Evolutionary conservation across 2,888 invertebrate species (phyloP).

Genomic region (Hololepta plana): DNA sequence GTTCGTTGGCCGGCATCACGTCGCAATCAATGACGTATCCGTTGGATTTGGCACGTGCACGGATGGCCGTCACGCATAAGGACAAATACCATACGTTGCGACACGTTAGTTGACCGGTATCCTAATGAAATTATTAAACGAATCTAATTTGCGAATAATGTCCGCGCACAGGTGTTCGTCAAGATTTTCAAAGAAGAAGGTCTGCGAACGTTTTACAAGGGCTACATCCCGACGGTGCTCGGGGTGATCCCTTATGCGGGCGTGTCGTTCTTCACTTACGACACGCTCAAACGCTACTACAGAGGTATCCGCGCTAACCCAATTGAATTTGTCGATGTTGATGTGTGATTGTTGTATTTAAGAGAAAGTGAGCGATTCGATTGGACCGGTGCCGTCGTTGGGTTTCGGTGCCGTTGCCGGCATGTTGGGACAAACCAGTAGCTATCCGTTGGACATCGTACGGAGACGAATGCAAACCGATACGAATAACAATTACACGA

Average conservation of each 20-base stretch:
- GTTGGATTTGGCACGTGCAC: constrained; percentile 85
- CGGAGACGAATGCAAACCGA: constrained; percentile 43
- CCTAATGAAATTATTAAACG: no score
- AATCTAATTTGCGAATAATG: no score
- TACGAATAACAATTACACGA: constrained; percentile 35
- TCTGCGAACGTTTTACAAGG: constrained; percentile 56
- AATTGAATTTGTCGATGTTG: no score
- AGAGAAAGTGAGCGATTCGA: not conserved
- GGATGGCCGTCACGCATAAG: constrained; percentile 89
- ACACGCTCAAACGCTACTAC: constrained; percentile 71
- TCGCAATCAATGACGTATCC: constrained; percentile 93
- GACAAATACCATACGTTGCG: constrained; percentile 44
- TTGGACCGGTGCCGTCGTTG: constrained; percentile 41
- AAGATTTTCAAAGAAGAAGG: constrained; percentile 68
- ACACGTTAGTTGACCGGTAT: constrained; percentile 27
- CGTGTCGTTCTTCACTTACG: constrained; percentile 93
- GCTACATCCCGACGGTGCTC: constrained; percentile 75
- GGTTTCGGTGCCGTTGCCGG: constrained; percentile 83
- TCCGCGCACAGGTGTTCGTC: constrained; percentile 23
- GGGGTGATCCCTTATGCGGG: constrained; percentile 97
- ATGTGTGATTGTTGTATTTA: constrained; percentile 1
- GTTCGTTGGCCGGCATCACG: constrained; percentile 88
- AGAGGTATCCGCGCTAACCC: no score
- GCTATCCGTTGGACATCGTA: constrained; percentile 94
- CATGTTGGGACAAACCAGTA: constrained; percentile 81